Evolutionary conservation across 2,797 vertebrate species (phyloP), one percentile per base, ranked within the genome.

Genomic region (Lerista edwardsae): DNA sequence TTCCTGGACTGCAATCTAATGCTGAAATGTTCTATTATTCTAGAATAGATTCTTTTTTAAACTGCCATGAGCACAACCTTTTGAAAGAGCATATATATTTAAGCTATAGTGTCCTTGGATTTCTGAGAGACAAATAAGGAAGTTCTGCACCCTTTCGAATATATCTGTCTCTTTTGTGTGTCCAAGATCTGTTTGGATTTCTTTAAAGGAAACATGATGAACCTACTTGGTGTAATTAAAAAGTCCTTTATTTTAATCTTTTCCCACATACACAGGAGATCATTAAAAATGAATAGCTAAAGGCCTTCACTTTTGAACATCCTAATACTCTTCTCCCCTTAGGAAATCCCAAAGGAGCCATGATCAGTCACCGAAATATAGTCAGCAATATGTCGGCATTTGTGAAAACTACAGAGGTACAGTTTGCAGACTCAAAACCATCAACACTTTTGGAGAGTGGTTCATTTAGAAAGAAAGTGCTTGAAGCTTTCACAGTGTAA

Each of bases 321-420:
- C 36, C 25, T 89, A 59, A 76, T 86, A 44, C 90, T 71, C 10
- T 31, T 71, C 93, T 95, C 27, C 90, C 79, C 71, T 55, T 88
- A 97, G 97, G 97, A 93, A 94, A 96, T 64, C 97, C 97, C 78
- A 97, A 97, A 94, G 97, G 96, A 91, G 97, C 96, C 59, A 87
- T 96, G 95, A 88, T 97, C 90, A 95, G 96, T 72, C 97, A 97
- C 89, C 87, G 68, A 92, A 97, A 97, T 68, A 44, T 97, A 90
- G 92, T 97, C 91, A 94, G 96, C 92, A 96, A 96, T 86, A 84
- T 91, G 89, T 95, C 96, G 77, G 96, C 93, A 41, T 97, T 97
- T 92, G 47, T 97, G 88, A 97, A 96, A 94, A 29, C 91, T 11
- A 96, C 96, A 61, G 95, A 97, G 96, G 97, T 97, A 97, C 96